Base-by-base conservation (phyloP, 1,140 invertebrate genomes). In the Xylocopa sonorina region DNA sequence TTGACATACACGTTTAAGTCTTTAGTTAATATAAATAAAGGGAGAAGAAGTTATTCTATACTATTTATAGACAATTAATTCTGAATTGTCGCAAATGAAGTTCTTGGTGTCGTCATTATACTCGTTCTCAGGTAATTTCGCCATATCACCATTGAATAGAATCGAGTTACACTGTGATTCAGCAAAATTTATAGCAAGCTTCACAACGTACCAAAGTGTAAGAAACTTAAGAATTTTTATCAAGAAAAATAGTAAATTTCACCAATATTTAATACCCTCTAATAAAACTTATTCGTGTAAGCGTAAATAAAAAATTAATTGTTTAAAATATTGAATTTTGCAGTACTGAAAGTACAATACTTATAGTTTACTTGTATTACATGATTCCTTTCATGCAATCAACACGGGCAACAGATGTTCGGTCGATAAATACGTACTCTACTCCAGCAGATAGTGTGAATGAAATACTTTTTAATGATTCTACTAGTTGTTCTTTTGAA, bases 81-180 rank as follows among this genome's bases (percentile, higher is more conserved):
- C 46, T 41, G 32, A 64, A 32, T 55, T 29, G n/a, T 21, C 16
- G 67, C 27, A 14, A 34, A 48, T 76, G 63, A 58, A 48, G 38
- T 76, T 67, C 63, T 16, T 27, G 27, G 46, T 24, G 21, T 16
- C 51, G 3, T 7, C 14, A 0, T 21, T 71, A 43, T 21, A 46
- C 38, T 21, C 18, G 3, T 55, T 67, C 27, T 14, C 62, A 27
- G 10, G 12, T 34, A 43, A 67, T 76, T 76, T 67, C 51, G 73
- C 66, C 55, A 67, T 14, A 21, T 51, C 18, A 9, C 46, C 9
- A 29, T 43, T 3, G 21, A n/a, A 2, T 2, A 1, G 55, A 21
- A 51, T 38, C 34, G 2, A 2, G 4, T 50, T 57, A 24, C 38
- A 6, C 29, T n/a, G 32, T 41, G 71, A 73, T 27, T 73, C 71